Conservation (phyloP, 2,797 vertebrate species). For the Hydrocynus forskahlii region DNA sequence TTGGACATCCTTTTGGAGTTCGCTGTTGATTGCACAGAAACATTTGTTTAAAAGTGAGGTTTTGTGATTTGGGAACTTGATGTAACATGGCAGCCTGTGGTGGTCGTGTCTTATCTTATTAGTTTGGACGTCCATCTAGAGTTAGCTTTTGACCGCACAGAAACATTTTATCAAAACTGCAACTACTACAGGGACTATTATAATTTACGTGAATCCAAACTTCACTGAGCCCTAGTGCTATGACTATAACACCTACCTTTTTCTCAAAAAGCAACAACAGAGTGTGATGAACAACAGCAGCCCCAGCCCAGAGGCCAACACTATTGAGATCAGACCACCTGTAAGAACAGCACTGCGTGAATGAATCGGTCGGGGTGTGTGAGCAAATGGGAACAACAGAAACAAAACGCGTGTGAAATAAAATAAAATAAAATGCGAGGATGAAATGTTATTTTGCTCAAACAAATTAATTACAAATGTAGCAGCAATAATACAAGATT, state of each 20-base stretch:
- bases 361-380: neutral
- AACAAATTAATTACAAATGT: neutral
- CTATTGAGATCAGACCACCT: conserved; percentile 82
- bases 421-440: neutral
- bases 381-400: neutral
- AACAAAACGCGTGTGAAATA: neutral
- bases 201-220: neutral
- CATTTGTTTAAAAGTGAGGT: neutral
- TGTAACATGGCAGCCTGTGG: conserved; percentile 5
- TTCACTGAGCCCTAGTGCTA: neutral
- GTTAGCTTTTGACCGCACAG: neutral
- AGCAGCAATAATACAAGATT: neutral
- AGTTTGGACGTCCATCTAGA: neutral
- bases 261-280: conserved; percentile 75
- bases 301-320: conserved; percentile 76
- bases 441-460: neutral
- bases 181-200: neutral
- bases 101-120: neutral
- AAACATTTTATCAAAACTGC: neutral
- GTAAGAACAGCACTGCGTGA: conserved; percentile 39
- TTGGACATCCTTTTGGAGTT: neutral
- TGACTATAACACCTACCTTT: conserved; percentile 74
- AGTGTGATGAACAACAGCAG: conserved; percentile 72
- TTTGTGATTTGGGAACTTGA: neutral
- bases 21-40: neutral